These are phyloP conservation scores for Dolichallabes microphthalmus DNA, from an alignment of 2,113 vertebrate genomes.

Conservation along the genomic window DNA sequence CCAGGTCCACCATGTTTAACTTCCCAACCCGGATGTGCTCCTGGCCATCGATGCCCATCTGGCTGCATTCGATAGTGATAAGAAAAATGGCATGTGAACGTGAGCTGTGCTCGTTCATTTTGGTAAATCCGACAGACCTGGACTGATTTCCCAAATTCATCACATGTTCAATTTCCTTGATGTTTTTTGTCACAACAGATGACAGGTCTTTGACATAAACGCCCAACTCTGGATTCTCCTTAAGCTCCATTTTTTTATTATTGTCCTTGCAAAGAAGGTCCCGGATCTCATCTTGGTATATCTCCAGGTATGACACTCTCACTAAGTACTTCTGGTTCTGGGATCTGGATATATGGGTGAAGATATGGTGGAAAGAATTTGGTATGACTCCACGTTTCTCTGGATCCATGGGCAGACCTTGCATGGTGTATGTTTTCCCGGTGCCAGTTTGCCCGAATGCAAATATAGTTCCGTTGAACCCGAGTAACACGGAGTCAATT, in stretches of 20 bases:
- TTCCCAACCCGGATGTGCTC: conserved; percentile 96
- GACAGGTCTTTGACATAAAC: conserved; percentile 93
- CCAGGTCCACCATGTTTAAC: conserved; percentile 95
- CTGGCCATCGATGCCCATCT: conserved; percentile 81
- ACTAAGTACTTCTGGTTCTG: conserved; percentile 96
- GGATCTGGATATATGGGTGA: conserved; percentile 93
- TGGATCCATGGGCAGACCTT: conserved; percentile 80
- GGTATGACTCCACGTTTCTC: conserved; percentile 88
- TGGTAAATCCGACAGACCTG: conserved; percentile 87
- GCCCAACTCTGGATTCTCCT: conserved; percentile 85
- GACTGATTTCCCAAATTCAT: conserved; percentile 92
- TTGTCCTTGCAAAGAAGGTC: conserved; percentile 93
- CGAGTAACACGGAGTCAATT: conserved; percentile 85
- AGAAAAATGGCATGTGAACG: conserved; percentile 93
- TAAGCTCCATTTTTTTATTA: conserved; percentile 87
- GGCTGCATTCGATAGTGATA: conserved; percentile 91
- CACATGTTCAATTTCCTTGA: conserved; percentile 92
- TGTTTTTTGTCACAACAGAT: conserved; percentile 94
- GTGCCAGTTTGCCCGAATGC: conserved; percentile 95
- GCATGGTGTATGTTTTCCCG: conserved; percentile 96
- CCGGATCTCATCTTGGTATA: conserved; percentile 95
- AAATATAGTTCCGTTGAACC: conserved; percentile 92
- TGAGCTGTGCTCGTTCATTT: conserved; percentile 94
- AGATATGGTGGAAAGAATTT: conserved; percentile 91
- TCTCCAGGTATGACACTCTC: conserved; percentile 95